phyloP scores from a whole-genome alignment of 2,797 vertebrate genomes.

The Austrolebias charrua region DNA sequence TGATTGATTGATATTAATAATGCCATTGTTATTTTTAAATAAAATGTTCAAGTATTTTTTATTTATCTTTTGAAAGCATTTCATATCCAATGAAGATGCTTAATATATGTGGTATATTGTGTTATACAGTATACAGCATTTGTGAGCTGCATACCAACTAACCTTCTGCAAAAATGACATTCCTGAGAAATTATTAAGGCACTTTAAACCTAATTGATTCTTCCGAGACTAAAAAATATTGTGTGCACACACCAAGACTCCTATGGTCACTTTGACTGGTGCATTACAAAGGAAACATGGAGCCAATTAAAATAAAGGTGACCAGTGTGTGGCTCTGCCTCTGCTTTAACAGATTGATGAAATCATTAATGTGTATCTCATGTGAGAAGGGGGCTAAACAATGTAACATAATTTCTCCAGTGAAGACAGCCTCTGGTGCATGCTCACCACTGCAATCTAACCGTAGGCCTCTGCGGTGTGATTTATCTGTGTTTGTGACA shows the following conservation, averaged over 20 bases:
- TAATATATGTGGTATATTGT: neutral
- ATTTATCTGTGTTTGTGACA: constrained; percentile 48
- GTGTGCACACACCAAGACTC: neutral
- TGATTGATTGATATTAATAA: too few relatives aligned
- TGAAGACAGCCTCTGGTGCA: constrained; percentile 24
- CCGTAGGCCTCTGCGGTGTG: constrained; percentile 40
- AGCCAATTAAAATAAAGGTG: neutral
- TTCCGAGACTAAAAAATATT: neutral
- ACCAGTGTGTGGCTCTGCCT: neutral
- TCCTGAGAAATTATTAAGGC: neutral
- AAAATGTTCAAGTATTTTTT: neutral
- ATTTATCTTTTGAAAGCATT: neutral
- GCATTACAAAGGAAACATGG: neutral
- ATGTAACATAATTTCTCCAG: constrained; percentile 33
- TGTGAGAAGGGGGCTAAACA: constrained; percentile 15
- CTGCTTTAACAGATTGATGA: constrained; percentile 7
- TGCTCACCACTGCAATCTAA: constrained; percentile 37
- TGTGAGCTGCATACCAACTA: neutral
- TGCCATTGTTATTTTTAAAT: too few relatives aligned
- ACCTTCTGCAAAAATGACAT: neutral
- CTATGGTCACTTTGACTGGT: neutral
- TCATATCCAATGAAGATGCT: neutral
- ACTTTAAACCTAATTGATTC: neutral
- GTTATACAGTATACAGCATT: neutral
- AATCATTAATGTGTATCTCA: constrained; percentile 1